These are phyloP conservation scores for Pterostichus niger DNA, from an alignment of 2,888 invertebrate species.

Conservation along the genomic window DNA sequence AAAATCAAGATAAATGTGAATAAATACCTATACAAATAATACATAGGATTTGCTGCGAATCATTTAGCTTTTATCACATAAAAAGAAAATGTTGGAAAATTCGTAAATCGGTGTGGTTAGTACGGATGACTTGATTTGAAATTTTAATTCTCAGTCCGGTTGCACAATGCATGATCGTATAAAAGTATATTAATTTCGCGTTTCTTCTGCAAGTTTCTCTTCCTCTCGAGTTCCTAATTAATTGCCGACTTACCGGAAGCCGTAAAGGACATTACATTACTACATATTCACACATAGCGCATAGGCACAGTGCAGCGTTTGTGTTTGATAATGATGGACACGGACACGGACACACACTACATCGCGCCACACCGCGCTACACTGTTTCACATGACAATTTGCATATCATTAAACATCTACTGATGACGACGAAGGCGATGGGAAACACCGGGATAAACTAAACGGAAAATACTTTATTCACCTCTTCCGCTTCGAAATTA, in stretches of 20 bases:
- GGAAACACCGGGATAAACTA: constrained; percentile 41
- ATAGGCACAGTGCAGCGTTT: constrained; percentile 18
- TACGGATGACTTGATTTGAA: constrained; percentile 48
- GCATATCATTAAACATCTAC: constrained; percentile 57
- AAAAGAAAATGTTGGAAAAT: neutral
- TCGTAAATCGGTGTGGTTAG: neutral
- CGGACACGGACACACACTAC: constrained; percentile 58
- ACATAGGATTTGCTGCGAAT: too few relatives aligned
- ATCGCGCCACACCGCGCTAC: neutral
- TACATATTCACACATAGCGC: constrained; percentile 56
- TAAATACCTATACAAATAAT: too few relatives aligned
- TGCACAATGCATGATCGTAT: constrained; percentile 40
- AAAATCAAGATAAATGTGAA: too few relatives aligned
- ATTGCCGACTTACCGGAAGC: constrained; percentile 63
- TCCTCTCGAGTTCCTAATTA: constrained; percentile 53
- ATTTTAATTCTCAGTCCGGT: constrained; percentile 44
- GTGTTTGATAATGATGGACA: constrained; percentile 60
- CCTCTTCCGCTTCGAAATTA: neutral
- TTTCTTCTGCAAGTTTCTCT: constrained; percentile 61
- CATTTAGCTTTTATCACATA: neutral
- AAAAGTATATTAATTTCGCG: constrained; percentile 42
- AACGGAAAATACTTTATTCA: neutral
- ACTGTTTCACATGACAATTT: constrained; percentile 65
- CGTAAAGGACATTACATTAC: constrained; percentile 61
- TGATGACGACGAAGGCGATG: constrained; percentile 37